phyloP scores from a whole-genome alignment of 2,888 invertebrate species.

The Geotrupes spiniger region DNA sequence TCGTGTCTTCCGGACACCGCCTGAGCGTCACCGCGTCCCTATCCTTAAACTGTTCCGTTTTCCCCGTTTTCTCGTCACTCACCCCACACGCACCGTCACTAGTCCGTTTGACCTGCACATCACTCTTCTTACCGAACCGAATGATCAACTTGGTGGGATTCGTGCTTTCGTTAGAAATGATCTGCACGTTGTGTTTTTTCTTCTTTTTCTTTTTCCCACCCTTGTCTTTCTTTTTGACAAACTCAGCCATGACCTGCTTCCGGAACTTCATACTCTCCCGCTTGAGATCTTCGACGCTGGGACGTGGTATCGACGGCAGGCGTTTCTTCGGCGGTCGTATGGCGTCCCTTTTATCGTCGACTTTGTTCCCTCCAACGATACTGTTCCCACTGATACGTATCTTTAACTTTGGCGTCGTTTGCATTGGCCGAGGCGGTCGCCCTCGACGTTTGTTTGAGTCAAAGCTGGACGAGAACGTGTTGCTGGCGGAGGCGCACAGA shows the following conservation, averaged over 20 bases:
- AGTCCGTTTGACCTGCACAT: conserved; percentile 34
- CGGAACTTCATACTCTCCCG: conserved; percentile 87
- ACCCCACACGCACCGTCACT: conserved; percentile 24
- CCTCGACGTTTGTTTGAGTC: conserved; percentile 46
- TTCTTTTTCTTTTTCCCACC: conserved; percentile 58
- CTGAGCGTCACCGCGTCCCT: conserved; percentile 10
- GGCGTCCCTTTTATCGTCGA: conserved; percentile 53
- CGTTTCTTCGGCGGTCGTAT: conserved; percentile 82
- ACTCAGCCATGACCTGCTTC: conserved; percentile 79
- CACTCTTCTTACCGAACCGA: conserved; percentile 30
- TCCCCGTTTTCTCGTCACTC: conserved; percentile 13
- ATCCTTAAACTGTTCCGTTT: conserved; percentile 20
- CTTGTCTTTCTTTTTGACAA: conserved; percentile 62
- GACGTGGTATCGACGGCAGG: conserved; percentile 60
- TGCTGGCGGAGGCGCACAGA: conserved; percentile 51
- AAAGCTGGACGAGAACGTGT: conserved; percentile 37
- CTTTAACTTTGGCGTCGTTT: conserved; percentile 68
- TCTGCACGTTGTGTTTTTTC: conserved; percentile 54
- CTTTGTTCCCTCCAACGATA: conserved; percentile 47
- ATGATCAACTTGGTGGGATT: conserved; percentile 60
- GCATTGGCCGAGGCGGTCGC: conserved; percentile 41
- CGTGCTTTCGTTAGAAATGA: conserved; percentile 56
- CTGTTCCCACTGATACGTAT: conserved; percentile 58
- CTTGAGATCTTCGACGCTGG: conserved; percentile 75
- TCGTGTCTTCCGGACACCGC: conserved; percentile 27